A percentile compares a stretch with the other conserved stretches of the same genome.
These are phyloP conservation scores for Folsomia manolachei DNA, from an alignment of 2,888 invertebrate genomes.

Conservation along the genomic window DNA sequence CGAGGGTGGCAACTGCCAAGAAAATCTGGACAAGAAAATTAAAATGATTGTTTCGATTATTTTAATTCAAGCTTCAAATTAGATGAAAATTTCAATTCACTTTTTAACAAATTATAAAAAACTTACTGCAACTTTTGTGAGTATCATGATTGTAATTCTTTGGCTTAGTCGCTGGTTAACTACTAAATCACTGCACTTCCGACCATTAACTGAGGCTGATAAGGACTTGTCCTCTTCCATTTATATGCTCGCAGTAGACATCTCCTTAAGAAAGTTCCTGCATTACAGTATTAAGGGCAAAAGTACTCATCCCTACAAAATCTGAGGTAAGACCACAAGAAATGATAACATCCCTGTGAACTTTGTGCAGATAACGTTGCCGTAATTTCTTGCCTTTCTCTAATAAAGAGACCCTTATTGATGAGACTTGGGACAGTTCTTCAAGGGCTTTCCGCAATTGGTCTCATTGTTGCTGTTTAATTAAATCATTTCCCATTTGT, in stretches of 20 bases:
- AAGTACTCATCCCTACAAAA: neutral
- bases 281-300: no score
- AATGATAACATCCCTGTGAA: neutral
- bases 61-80: no score
- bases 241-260: neutral
- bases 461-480: neutral
- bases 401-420: neutral
- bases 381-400: neutral
- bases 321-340: neutral
- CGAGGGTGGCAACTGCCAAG: neutral
- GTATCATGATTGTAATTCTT: neutral
- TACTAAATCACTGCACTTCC: neutral
- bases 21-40: neutral
- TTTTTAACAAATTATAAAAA: neutral
- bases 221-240: neutral
- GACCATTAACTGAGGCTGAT: neutral
- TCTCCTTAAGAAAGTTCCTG: neutral
- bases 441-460: slow-evolving; percentile 2
- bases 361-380: no score
- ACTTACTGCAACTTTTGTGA: slow-evolving; percentile 1
- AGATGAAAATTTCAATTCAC: neutral
- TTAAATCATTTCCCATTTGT: neutral
- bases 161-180: no score
- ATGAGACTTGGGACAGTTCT: neutral
- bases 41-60: neutral